Conservation (phyloP, 2,888 invertebrate genomes). For the Dasysyrphus tricinctus region DNA sequence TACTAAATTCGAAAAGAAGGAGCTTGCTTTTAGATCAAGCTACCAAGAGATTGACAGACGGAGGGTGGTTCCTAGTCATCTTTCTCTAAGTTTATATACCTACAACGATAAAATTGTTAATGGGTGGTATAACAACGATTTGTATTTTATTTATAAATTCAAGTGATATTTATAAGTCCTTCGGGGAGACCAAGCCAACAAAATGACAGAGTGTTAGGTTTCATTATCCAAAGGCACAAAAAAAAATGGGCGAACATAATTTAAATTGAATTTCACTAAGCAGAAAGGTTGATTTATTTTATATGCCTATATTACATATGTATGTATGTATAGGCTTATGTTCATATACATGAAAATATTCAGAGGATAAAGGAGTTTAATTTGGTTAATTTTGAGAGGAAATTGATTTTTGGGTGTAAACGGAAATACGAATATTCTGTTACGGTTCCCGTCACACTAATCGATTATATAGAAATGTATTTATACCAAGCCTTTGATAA, state of each 20-base stretch:
- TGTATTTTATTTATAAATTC: not conserved
- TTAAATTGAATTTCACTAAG: slow-evolving; percentile 12
- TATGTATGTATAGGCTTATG: not conserved
- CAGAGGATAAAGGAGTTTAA: slow-evolving; percentile 4
- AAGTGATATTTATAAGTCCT: not conserved
- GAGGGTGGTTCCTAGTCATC: not conserved
- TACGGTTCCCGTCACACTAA: not conserved
- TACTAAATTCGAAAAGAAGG: not conserved
- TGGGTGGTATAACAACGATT: slow-evolving; percentile 27
- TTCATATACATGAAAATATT: not conserved
- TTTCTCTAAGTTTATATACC: not conserved
- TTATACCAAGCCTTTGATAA: too few species aligned
- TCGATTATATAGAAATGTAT: not conserved
- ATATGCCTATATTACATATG: not conserved
- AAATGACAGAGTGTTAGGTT: not conserved
- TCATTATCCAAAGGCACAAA: not conserved
- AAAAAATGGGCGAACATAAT: slow-evolving; percentile 21
- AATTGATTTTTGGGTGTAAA: slow-evolving; percentile 27
- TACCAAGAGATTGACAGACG: not conserved
- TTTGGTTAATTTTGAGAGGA: slow-evolving; percentile 11
- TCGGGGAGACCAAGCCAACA: not conserved
- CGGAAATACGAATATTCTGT: slow-evolving; percentile 2
- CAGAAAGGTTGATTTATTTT: not conserved
- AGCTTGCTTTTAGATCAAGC: too few species aligned
- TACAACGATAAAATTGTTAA: not conserved